Evolutionary conservation across 2,797 vertebrate genomes (phyloP).

Genomic region (Sebastes matsubarae): DNA sequence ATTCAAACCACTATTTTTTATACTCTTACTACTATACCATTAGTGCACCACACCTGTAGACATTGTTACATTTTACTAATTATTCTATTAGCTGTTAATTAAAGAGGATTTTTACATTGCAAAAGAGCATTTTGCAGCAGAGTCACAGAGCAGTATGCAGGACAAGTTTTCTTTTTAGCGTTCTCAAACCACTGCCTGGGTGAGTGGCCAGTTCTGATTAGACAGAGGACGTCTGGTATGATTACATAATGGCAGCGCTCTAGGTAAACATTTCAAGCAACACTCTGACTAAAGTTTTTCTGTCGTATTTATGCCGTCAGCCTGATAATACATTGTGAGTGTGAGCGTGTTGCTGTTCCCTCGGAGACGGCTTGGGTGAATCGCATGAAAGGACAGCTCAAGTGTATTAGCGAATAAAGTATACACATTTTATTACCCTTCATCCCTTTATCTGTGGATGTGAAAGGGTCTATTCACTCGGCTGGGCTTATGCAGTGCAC

Average conservation of each 20-base stretch:
- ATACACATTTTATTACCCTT: slow-evolving; percentile 70
- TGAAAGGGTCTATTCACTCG: slow-evolving; percentile 71
- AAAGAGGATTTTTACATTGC: neutral
- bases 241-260: slow-evolving; percentile 18
- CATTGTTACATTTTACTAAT: neutral
- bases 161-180: neutral
- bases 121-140: neutral
- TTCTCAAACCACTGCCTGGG: neutral
- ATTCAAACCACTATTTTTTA: neutral
- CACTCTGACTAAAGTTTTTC: slow-evolving; percentile 25
- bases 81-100: neutral
- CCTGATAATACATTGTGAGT: slow-evolving; percentile 15
- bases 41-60: neutral
- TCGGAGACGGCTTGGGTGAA: slow-evolving; percentile 37
- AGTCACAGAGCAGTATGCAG: neutral
- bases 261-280: slow-evolving; percentile 40
- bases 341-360: slow-evolving; percentile 32
- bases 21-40: neutral
- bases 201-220: slow-evolving; percentile 4
- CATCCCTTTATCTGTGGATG: slow-evolving; percentile 69
- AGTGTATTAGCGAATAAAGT: slow-evolving; percentile 68
- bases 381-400: slow-evolving; percentile 63
- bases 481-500: slow-evolving; percentile 61
- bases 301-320: neutral
- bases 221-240: slow-evolving; percentile 12